Evolutionary conservation across 2,797 vertebrate genomes (phyloP), one percentile per base, ranked within the genome.

Genomic region (Podarcis siculus): DNA sequence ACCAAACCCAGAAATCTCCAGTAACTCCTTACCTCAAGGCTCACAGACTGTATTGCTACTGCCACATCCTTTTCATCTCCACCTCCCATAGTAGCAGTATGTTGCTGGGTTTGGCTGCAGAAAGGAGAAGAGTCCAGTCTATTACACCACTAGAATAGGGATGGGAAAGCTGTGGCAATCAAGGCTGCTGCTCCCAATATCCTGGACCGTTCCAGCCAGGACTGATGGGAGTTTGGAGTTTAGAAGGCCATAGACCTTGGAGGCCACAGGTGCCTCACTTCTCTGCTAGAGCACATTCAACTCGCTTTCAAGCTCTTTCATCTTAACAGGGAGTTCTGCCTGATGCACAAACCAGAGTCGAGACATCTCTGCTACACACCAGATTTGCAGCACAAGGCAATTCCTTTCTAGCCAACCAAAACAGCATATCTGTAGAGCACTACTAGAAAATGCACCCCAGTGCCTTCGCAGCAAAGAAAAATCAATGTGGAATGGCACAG

Each of bases 391-490:
- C 61, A 73, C 89, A 81, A 30, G 72, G 82, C 75, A 90, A 91
- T 85, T 67, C 79, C 90, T 88, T 87, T 87, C 83, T 86, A 86
- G 93, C 89, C 90, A 82, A n/a, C 42, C 30, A 69, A 39, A 82
- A 13, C 17, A 32, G 61, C 61, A 35, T 37, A 61, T 58, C 49
- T 86, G 25, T 39, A 80, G 45, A 5, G 9, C 55, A 35, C 58
- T 87, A 25, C 5, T 35, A 67, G 3, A 10, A 23, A 19, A 55
- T 77, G 39, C 25, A 45, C 42, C 17, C 27, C 55, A 85, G 66
- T 4, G 72, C 13, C 0, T 23, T 3, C 8, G 9, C 12, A 66
- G 71, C 7, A 75, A 80, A 76, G 72, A 87, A 30, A 58, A 10
- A 45, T 80, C 58, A 72, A n/a, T 85, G 82, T 87, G 67, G 85